Evolutionary conservation across 2,888 invertebrate genomes (phyloP).

Genomic region (Invenusta paracnida): DNA sequence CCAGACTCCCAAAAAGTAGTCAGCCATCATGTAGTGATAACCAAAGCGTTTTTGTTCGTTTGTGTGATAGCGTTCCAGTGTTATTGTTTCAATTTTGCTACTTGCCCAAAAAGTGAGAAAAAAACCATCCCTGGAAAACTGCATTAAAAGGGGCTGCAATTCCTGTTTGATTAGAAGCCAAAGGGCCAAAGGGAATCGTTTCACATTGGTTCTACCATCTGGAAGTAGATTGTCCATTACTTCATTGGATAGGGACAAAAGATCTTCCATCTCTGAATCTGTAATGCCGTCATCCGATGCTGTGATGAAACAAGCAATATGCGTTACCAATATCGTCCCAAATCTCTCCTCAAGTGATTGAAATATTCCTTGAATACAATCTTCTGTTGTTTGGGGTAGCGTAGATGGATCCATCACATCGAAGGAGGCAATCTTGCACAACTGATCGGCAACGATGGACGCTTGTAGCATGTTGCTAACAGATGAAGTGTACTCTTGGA

Average conservation of each 20-base stretch:
- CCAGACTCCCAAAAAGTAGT: conserved; percentile 58
- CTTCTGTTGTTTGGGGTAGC: neutral
- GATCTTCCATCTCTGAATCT: conserved; percentile 59
- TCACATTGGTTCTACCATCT: conserved; percentile 47
- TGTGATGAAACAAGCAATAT: conserved; percentile 52
- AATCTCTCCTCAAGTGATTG: conserved; percentile 51
- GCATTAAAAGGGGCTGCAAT: conserved; percentile 50
- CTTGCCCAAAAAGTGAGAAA: conserved; percentile 53
- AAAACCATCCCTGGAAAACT: conserved; percentile 51
- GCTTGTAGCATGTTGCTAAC: conserved; percentile 31
- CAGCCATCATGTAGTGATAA: conserved; percentile 55
- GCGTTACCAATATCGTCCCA: conserved; percentile 50
- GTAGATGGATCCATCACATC: neutral
- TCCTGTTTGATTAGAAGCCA: conserved; percentile 55
- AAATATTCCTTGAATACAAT: conserved; percentile 49
- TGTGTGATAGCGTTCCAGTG: neutral
- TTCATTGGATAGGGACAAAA: conserved; percentile 57
- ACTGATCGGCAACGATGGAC: conserved; percentile 26
- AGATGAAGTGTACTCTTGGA: conserved; percentile 38
- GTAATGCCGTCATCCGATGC: conserved; percentile 56
- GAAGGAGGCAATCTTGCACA: neutral
- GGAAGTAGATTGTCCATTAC: conserved; percentile 52
- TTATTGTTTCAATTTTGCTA: neutral
- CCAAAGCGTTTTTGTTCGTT: conserved; percentile 48
- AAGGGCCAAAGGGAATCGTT: conserved; percentile 50